These are phyloP conservation scores for Galeopterus variegatus DNA, from an alignment of 2,113 vertebrate species.

Conservation along the genomic window DNA sequence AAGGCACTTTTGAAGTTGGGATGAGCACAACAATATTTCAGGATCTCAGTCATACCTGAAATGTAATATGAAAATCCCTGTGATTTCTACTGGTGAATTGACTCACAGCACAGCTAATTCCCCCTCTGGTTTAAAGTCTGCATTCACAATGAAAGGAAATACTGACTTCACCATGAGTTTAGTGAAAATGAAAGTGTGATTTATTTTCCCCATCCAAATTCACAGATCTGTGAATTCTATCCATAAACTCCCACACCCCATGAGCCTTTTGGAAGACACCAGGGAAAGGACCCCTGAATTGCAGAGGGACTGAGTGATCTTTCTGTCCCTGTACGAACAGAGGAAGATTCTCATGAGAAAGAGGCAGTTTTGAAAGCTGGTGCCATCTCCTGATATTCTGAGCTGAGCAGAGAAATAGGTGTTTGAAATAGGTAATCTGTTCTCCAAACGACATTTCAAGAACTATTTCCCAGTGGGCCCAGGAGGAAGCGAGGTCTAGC, in stretches of 20 bases:
- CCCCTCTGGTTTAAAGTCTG: background rate
- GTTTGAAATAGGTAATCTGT: background rate
- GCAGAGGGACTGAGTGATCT: background rate
- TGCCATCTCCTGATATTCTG: fast-evolving
- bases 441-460: background rate
- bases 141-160: background rate
- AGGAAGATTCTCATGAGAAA: background rate
- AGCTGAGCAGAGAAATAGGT: background rate
- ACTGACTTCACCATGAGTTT: background rate
- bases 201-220: background rate
- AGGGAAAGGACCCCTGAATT: background rate
- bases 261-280: background rate
- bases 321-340: background rate
- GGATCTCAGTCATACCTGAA: background rate
- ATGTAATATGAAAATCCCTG: background rate
- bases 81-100: background rate
- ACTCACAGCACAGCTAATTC: too few relatives aligned
- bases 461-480: background rate
- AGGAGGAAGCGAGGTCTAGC: background rate
- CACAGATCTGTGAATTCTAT: background rate
- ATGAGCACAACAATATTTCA: background rate
- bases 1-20: background rate
- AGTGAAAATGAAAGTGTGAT: background rate
- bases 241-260: background rate
- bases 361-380: background rate